phyloP scores from a whole-genome alignment of 2,113 vertebrate genomes.

The Notothenia coriiceps region DNA sequence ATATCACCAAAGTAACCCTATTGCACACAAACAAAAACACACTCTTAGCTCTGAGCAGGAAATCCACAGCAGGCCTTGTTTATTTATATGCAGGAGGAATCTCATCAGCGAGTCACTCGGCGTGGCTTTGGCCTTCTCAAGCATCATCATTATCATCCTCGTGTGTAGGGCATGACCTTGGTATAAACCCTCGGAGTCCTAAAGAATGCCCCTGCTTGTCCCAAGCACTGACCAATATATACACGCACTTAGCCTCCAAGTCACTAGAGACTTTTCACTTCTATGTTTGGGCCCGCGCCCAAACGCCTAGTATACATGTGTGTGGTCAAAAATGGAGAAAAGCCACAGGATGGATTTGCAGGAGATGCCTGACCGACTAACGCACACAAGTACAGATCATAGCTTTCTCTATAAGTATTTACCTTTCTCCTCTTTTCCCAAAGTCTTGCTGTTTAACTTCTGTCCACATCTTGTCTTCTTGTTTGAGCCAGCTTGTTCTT shows the following conservation, averaged over 20 bases:
- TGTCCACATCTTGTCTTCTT: neutral
- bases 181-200: constrained; percentile 63
- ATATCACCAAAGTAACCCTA: neutral
- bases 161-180: constrained; percentile 67
- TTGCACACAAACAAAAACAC: constrained; percentile 54
- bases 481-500: constrained; percentile 38
- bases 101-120: constrained; percentile 62
- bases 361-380: constrained; percentile 33
- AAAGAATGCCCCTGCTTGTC: constrained; percentile 76
- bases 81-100: constrained; percentile 75
- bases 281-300: constrained; percentile 64
- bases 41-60: constrained; percentile 49
- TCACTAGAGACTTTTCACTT: constrained; percentile 78
- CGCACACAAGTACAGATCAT: constrained; percentile 5
- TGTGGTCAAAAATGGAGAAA: constrained; percentile 56
- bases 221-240: constrained; percentile 50
- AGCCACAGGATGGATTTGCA: constrained; percentile 59
- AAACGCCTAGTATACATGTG: constrained; percentile 39
- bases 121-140: constrained; percentile 48
- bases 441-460: constrained; percentile 14
- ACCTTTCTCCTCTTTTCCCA: neutral
- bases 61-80: constrained; percentile 67
- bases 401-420: neutral
- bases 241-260: constrained; percentile 67
- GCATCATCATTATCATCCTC: constrained; percentile 54